These are phyloP conservation scores for Zeuzera pyrina DNA, from an alignment of 2,888 invertebrate species.

Conservation along the genomic window DNA sequence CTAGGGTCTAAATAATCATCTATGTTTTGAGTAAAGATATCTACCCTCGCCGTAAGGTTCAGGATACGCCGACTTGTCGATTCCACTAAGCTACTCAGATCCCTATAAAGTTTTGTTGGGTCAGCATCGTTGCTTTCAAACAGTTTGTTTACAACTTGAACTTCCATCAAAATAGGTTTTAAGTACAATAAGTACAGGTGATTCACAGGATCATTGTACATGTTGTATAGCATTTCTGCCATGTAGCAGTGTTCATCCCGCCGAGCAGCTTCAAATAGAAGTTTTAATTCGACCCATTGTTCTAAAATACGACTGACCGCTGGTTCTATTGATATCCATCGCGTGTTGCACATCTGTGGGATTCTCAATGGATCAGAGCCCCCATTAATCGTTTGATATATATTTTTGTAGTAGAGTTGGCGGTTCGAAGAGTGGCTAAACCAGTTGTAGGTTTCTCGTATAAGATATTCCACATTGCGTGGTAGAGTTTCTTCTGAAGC, in stretches of 20 bases:
- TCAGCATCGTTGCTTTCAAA: too few relatives aligned
- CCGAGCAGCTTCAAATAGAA: slow-evolving; percentile 6
- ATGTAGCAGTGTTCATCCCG: background rate
- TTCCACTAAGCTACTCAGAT: too few relatives aligned
- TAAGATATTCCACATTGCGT: slow-evolving; percentile 19
- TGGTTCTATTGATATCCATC: slow-evolving; percentile 8
- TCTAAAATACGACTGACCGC: slow-evolving; percentile 22
- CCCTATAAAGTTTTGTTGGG: too few relatives aligned
- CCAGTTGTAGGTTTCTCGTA: slow-evolving; percentile 23
- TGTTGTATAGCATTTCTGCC: background rate
- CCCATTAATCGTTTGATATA: slow-evolving; percentile 4
- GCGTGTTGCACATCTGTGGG: background rate
- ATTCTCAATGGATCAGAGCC: background rate
- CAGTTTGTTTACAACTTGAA: slow-evolving; percentile 4
- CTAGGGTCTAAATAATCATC: too few relatives aligned
- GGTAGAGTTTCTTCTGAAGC: slow-evolving; percentile 21
- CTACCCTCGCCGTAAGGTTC: too few relatives aligned
- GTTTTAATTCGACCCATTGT: slow-evolving; percentile 21
- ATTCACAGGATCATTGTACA: background rate
- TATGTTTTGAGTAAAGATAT: too few relatives aligned
- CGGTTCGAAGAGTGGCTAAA: slow-evolving; percentile 19
- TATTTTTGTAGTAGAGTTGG: slow-evolving; percentile 11
- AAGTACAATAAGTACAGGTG: background rate
- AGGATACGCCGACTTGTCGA: too few relatives aligned
- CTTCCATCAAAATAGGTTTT: background rate